Evolutionary conservation across 2,797 vertebrate species (phyloP).

Genomic region (Acanthiza pusilla): DNA sequence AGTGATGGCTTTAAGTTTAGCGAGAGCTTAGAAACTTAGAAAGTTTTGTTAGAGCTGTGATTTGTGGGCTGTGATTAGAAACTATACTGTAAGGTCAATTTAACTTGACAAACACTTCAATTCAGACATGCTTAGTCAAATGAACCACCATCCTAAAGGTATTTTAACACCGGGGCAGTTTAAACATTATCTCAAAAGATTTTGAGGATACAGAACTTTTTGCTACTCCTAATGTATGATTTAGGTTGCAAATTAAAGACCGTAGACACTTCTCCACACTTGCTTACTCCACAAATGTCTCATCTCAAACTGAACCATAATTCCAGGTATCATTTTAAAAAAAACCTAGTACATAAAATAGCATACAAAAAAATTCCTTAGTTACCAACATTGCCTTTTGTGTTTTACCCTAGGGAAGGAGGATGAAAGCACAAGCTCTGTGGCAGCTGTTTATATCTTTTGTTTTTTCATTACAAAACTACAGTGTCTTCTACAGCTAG

Average conservation of each 20-base stretch:
- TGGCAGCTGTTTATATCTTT: not conserved
- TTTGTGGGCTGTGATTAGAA: too few relatives aligned
- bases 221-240: not conserved
- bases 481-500: not conserved
- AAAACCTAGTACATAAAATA: not conserved
- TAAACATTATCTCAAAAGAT: not conserved
- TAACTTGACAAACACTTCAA: not conserved
- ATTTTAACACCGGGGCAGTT: not conserved
- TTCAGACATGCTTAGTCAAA: not conserved
- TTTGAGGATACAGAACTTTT: not conserved
- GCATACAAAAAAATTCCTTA: not conserved
- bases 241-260: not conserved
- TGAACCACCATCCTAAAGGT: not conserved
- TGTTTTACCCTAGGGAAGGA: not conserved
- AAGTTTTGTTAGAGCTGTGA: too few relatives aligned
- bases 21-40: not conserved
- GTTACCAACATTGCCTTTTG: not conserved
- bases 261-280: not conserved
- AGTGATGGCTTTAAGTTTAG: not conserved
- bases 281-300: not conserved
- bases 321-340: not conserved
- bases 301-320: not conserved
- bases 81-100: not conserved
- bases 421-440: not conserved
- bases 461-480: not conserved